Evolutionary conservation across 2,113 vertebrate species (phyloP).

Genomic region (Boleophthalmus pectinirostris): DNA sequence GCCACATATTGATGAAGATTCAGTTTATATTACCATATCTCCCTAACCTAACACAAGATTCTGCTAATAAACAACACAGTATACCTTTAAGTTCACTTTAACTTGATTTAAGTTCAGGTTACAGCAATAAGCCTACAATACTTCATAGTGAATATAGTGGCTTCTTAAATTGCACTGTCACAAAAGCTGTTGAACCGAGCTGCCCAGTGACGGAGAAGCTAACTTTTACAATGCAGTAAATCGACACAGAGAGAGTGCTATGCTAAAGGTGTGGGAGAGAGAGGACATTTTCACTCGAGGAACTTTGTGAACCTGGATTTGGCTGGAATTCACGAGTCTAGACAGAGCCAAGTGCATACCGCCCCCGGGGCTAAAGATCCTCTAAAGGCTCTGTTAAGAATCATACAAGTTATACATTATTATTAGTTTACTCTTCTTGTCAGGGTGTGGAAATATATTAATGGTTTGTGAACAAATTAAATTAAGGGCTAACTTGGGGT

Average conservation of each 20-base stretch:
- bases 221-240: conserved; percentile 57
- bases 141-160: conserved; percentile 5
- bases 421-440: no score
- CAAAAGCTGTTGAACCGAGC: conserved; percentile 15
- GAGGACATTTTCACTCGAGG: conserved; percentile 56
- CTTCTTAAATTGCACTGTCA: conserved; percentile 40
- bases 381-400: no score
- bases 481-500: no score
- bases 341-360: conserved; percentile 59
- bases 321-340: conserved; percentile 32
- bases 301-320: conserved; percentile 50
- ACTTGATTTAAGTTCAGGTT: neutral
- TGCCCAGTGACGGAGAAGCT: conserved; percentile 14
- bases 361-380: neutral
- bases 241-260: conserved; percentile 21
- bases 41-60: no score
- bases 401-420: no score
- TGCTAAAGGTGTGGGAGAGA: conserved; percentile 48
- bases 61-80: neutral
- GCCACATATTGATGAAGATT: no score
- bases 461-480: no score
- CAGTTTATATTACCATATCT: no score
- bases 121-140: neutral
- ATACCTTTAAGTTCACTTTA: neutral
- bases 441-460: no score